Evolutionary conservation across 1,140 invertebrate genomes (phyloP), one percentile per base, ranked within the genome.

Genomic region (Holcopasites calliopsidis): DNA sequence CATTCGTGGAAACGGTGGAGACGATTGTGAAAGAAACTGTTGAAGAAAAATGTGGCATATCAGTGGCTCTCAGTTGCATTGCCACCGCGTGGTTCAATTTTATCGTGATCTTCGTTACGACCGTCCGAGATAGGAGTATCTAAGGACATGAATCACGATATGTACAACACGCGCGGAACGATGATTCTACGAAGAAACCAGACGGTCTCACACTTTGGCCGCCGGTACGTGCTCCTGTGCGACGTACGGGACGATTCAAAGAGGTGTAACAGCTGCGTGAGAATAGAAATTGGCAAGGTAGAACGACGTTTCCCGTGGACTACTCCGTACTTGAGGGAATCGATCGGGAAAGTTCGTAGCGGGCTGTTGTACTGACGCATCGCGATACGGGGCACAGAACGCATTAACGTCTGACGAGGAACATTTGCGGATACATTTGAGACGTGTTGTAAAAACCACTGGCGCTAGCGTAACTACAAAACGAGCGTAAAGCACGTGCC

Each of bases 51-150:
- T 44, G 57, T 57, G 60, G 23, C 44, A n/a, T 54, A 8, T 42
- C 80, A 82, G 79, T 72, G 80, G 68, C 44, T 35, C 80, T 82
- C 80, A 81, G 49, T 66, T 52, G 1, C 1, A n/a, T 2, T 11
- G n/a, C 1, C 1, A 0, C 2, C 2, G 11, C 26, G 3, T 23
- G n/a, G n/a, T 3, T 2, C 28, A 13, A 21, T 44, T 31, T 28
- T n/a, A 23, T n/a, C 0, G 38, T 13, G 50, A 68, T 55, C 16
- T 52, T 52, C 47, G n/a, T n/a, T 33, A 6, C 50, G 21, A 26
- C 26, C 5, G 6, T n/a, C n/a, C n/a, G n/a, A n/a, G n/a, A n/a
- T n/a, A n/a, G n/a, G n/a, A n/a, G n/a, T n/a, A n/a, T n/a, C n/a
- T n/a, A n/a, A n/a, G n/a, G n/a, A n/a, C n/a, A n/a, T n/a, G n/a